Percentiles rank a stretch among this genome's conserved stretches.
phyloP scores from a whole-genome alignment of 2,113 vertebrate genomes.

The Actenoides hombroni region DNA sequence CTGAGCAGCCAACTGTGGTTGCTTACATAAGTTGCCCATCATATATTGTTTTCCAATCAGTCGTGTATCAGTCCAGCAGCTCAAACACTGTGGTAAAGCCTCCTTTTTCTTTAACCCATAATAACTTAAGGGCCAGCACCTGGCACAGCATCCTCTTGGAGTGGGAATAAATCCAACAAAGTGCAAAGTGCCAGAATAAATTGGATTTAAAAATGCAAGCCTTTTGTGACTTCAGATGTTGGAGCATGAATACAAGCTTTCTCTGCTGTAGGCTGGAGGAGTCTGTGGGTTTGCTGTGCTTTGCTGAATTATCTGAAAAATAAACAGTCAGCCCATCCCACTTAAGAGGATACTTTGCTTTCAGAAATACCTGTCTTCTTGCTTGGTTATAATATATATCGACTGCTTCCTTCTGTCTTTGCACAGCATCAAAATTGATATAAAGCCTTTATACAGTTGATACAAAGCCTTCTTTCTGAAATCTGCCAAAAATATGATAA shows the following conservation, averaged over 20 bases:
- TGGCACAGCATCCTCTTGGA: slow-evolving; percentile 48
- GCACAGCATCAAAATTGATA: not conserved
- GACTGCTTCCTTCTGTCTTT: not conserved
- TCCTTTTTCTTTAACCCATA: not conserved
- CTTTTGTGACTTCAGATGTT: slow-evolving; percentile 42
- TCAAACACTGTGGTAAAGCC: not conserved
- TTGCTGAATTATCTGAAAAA: slow-evolving; percentile 52
- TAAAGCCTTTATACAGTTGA: not conserved
- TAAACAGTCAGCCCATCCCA: not conserved
- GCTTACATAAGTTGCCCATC: slow-evolving; percentile 31
- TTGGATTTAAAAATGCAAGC: slow-evolving; percentile 26
- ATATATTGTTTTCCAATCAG: slow-evolving; percentile 6
- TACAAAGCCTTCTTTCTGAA: not conserved
- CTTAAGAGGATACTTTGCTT: not conserved
- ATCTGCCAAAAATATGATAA: not conserved
- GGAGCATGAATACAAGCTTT: slow-evolving; percentile 12
- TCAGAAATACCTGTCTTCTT: not conserved
- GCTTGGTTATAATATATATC: not conserved
- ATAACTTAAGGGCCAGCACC: not conserved
- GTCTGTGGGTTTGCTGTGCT: slow-evolving; percentile 38
- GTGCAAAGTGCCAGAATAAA: slow-evolving; percentile 55
- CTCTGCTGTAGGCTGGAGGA: slow-evolving; percentile 44
- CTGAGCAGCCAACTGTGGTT: slow-evolving; percentile 25
- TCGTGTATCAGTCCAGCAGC: not conserved
- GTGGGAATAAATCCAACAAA: slow-evolving; percentile 42